Evolutionary conservation across 2,797 vertebrate genomes (phyloP), one percentile per base, ranked within the genome.

Genomic region (Ibycter americanus): DNA sequence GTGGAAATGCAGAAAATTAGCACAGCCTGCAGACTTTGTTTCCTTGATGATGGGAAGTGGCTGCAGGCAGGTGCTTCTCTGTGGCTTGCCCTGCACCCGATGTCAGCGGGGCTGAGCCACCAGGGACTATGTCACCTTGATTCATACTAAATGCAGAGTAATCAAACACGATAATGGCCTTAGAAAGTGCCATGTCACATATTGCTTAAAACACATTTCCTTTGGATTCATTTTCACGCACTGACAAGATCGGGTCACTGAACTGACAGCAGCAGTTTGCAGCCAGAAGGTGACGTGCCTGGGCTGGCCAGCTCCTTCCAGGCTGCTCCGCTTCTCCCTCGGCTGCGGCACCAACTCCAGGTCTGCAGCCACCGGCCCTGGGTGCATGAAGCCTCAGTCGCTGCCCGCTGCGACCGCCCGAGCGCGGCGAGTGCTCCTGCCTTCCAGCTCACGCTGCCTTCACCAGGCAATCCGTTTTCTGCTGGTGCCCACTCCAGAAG

Each of bases 351-450:
- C 2, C 6, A 4, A 0, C 17, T 32, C 66, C 73, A n/a, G 31
- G 26, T 7, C 47, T 9, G 36, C 74, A 26, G 1, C 1, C 7
- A 23, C 15, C 31, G 1, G 15, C 32, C 59, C 6, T 27, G 18
- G 21, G 13, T 2, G 14, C 56, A 22, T 3, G 1, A 9, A 8
- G 15, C 58, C 34, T 17, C 58, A 5, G 58, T 4, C 32, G 0
- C n/a, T 34, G 19, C 74, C 56, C 32, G 1, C n/a, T 25, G 87
- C 12, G 3, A 25, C 36, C 1, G 7, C 36, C 32, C 6, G 7
- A 15, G 86, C 79, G 14, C 67, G 9, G 13, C 0, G 17, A 15
- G 47, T 19, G 8, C 62, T 79, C 21, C 67, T 42, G 10, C 19
- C 70, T 52, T 19, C 55, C 74, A 55, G 55, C 36, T 56, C 67